Evolutionary conservation across 2,888 invertebrate species (phyloP).

Genomic region (Metallyticus violacea): DNA sequence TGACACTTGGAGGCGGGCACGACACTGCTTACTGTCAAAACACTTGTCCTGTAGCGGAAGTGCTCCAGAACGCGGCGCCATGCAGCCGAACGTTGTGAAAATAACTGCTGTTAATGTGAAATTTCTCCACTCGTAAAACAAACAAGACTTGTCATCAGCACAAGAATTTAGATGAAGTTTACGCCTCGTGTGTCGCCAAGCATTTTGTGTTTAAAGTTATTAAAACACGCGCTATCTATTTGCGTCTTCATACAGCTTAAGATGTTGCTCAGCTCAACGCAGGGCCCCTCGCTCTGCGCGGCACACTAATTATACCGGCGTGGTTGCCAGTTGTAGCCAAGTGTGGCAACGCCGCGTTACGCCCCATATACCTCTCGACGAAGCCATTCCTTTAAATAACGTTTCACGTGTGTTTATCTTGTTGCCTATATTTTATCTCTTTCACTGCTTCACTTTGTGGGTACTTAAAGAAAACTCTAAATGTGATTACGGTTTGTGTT

Average conservation of each 20-base stretch:
- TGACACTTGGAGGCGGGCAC: background rate
- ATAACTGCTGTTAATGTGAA: too few species aligned
- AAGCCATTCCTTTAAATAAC: conserved; percentile 19
- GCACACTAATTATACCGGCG: background rate
- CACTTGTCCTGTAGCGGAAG: background rate
- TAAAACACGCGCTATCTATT: too few species aligned
- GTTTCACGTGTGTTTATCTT: conserved; percentile 15
- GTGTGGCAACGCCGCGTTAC: conserved; percentile 21
- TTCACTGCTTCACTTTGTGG: conserved; percentile 12
- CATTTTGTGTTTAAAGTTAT: background rate
- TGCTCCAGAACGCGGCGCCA: background rate
- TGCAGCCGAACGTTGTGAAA: too few species aligned
- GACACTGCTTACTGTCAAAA: background rate
- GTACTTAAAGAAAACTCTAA: conserved; percentile 14
- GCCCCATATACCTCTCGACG: conserved; percentile 29
- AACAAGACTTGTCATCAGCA: background rate
- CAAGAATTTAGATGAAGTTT: background rate
- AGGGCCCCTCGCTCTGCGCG: too few species aligned
- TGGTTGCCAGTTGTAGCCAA: background rate
- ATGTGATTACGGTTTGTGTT: background rate
- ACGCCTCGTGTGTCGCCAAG: background rate
- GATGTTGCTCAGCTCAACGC: background rate
- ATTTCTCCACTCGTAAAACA: too few species aligned
- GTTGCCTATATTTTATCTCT: conserved; percentile 13
- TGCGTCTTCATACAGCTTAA: background rate